Evolutionary conservation across 1,140 invertebrate species (phyloP).

Genomic region (Drosophila mayri): DNA sequence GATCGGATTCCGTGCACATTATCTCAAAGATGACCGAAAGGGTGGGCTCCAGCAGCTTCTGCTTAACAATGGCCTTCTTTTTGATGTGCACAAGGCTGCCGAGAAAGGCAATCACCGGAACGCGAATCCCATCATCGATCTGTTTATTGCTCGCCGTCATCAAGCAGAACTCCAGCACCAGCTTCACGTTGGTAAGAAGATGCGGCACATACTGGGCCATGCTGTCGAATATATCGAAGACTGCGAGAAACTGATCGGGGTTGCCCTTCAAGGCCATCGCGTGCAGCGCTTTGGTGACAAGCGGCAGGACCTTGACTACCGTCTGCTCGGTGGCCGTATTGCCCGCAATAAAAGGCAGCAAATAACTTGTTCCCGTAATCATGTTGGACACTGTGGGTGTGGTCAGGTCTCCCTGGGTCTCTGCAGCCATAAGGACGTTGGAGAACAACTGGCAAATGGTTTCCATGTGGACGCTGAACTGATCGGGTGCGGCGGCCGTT

Average conservation of each 20-base stretch:
- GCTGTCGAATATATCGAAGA: slow-evolving; percentile 91
- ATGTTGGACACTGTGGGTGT: slow-evolving; percentile 73
- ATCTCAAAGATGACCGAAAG: slow-evolving; percentile 89
- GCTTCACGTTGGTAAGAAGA: slow-evolving; percentile 88
- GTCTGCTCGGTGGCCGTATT: slow-evolving; percentile 84
- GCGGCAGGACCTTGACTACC: slow-evolving; percentile 88
- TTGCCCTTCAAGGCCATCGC: slow-evolving; percentile 86
- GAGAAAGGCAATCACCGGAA: slow-evolving; percentile 89
- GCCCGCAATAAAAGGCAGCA: slow-evolving; percentile 75
- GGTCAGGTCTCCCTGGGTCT: slow-evolving; percentile 62
- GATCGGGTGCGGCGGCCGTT: slow-evolving; percentile 77
- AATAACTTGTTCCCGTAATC: slow-evolving; percentile 61
- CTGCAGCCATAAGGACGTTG: slow-evolving; percentile 53
- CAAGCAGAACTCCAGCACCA: slow-evolving; percentile 89
- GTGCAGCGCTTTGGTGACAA: slow-evolving; percentile 87
- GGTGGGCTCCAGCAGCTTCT: slow-evolving; percentile 90
- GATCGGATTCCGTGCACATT: slow-evolving; percentile 87
- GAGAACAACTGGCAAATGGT: slow-evolving; percentile 72
- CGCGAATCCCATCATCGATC: slow-evolving; percentile 87
- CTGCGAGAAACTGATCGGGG: slow-evolving; percentile 87
- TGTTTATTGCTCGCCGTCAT: slow-evolving; percentile 87
- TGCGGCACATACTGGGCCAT: slow-evolving; percentile 89
- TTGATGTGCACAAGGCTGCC: slow-evolving; percentile 88
- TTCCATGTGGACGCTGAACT: slow-evolving; percentile 79
- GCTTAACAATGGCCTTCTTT: slow-evolving; percentile 91